Evolutionary conservation across 2,888 invertebrate species (phyloP).

Genomic region (Papilio demoleus): DNA sequence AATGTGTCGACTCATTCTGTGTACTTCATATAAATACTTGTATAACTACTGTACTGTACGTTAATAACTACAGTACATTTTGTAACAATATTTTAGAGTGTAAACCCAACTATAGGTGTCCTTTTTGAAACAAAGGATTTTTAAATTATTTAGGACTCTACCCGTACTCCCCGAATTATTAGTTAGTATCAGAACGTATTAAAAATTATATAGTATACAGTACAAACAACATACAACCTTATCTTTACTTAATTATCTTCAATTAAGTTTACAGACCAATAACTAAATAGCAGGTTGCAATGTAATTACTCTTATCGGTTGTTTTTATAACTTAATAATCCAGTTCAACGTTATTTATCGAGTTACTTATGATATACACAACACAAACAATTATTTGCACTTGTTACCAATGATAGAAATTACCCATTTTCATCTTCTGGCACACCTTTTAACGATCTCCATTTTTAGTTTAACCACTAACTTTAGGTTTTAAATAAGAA

Average conservation of each 20-base stretch:
- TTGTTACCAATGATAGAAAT: conserved; percentile 2
- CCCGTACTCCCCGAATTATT: too few species aligned
- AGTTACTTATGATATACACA: not conserved
- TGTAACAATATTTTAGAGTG: not conserved
- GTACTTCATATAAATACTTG: not conserved
- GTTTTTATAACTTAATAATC: conserved; percentile 23
- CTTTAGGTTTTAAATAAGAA: not conserved
- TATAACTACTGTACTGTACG: not conserved
- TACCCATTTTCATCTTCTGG: not conserved
- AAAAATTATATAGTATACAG: not conserved
- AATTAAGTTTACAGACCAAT: conserved; percentile 11
- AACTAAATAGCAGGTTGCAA: conserved; percentile 29
- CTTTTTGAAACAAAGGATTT: too few species aligned
- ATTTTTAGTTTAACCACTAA: not conserved
- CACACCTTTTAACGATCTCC: not conserved
- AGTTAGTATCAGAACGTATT: not conserved
- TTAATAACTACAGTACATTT: not conserved
- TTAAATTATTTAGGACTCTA: too few species aligned
- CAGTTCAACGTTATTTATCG: conserved; percentile 3
- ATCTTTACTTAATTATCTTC: not conserved
- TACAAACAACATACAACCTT: not conserved
- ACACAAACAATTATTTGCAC: not conserved
- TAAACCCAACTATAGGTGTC: too few species aligned
- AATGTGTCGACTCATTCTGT: conserved; percentile 6
- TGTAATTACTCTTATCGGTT: conserved; percentile 28